Percentiles rank a stretch among this genome's conserved stretches.
Conservation (phyloP, 2,888 invertebrate species). For the Cerastis leucographa region DNA sequence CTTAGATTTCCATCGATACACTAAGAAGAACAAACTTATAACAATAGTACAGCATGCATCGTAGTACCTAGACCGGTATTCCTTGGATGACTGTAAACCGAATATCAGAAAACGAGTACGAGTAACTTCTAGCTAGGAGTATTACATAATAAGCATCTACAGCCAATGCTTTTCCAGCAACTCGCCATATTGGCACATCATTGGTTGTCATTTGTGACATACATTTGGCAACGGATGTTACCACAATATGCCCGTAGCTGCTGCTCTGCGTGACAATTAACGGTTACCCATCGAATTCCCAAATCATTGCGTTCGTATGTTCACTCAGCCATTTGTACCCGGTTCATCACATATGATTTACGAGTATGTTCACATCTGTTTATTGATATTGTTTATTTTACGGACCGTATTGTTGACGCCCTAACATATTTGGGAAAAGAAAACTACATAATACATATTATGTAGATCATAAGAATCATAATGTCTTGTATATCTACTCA, state of each 20-base stretch:
- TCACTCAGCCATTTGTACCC: constrained; percentile 17
- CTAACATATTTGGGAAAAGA: neutral
- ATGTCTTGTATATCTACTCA: neutral
- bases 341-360: constrained; percentile 38
- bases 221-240: constrained; percentile 37
- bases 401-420: constrained; percentile 9
- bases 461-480: neutral
- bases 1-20: no score
- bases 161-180: neutral
- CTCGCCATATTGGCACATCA: neutral
- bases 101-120: neutral
- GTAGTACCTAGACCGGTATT: neutral
- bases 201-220: constrained; percentile 36
- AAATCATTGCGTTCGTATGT: constrained; percentile 43
- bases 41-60: neutral
- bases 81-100: neutral
- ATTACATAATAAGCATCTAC: neutral
- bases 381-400: constrained; percentile 24
- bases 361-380: constrained; percentile 32
- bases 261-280: constrained; percentile 52
- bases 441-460: neutral
- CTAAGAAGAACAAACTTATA: neutral
- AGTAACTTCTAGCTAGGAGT: neutral
- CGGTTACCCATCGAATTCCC: constrained; percentile 19
- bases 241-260: constrained; percentile 57